Evolutionary conservation across 2,888 invertebrate genomes (phyloP).

Genomic region (Timandra comae): DNA sequence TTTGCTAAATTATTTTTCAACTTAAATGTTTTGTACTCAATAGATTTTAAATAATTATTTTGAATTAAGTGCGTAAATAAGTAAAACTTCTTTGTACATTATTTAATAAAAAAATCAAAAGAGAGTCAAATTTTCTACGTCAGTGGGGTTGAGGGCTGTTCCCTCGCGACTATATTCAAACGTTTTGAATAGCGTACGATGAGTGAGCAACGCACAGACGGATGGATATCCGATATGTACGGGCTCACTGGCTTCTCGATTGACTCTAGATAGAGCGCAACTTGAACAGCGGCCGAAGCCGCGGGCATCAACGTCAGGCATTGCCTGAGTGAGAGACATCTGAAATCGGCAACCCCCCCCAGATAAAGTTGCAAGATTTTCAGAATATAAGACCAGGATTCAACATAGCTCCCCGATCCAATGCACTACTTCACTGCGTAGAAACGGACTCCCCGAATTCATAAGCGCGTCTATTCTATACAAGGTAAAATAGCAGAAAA

Average conservation of each 20-base stretch:
- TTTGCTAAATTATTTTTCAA: too few relatives aligned
- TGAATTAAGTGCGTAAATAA: too few relatives aligned
- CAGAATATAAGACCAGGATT: conserved; percentile 24
- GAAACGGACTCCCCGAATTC: conserved; percentile 45
- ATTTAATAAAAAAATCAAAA: too few relatives aligned
- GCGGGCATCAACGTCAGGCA: background rate
- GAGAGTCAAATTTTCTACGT: conserved; percentile 50
- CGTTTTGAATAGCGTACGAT: conserved; percentile 18
- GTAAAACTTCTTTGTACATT: too few relatives aligned
- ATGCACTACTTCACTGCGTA: conserved; percentile 47
- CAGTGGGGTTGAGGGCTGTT: conserved; percentile 36
- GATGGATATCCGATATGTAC: conserved; percentile 2
- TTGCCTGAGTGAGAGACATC: background rate
- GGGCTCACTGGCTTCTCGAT: background rate
- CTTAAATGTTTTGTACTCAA: too few relatives aligned
- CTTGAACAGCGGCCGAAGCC: background rate
- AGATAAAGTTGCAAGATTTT: conserved; percentile 22
- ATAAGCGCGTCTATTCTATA: too few relatives aligned
- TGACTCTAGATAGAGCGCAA: too few relatives aligned
- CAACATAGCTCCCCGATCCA: conserved; percentile 37
- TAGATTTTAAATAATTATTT: too few relatives aligned
- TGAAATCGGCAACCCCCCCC: conserved; percentile 1
- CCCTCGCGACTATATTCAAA: conserved; percentile 22
- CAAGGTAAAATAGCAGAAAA: too few relatives aligned
- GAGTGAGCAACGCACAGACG: conserved; percentile 9